Conservation (phyloP, 2,797 vertebrate genomes). For the Rousettus madagascariensis region DNA sequence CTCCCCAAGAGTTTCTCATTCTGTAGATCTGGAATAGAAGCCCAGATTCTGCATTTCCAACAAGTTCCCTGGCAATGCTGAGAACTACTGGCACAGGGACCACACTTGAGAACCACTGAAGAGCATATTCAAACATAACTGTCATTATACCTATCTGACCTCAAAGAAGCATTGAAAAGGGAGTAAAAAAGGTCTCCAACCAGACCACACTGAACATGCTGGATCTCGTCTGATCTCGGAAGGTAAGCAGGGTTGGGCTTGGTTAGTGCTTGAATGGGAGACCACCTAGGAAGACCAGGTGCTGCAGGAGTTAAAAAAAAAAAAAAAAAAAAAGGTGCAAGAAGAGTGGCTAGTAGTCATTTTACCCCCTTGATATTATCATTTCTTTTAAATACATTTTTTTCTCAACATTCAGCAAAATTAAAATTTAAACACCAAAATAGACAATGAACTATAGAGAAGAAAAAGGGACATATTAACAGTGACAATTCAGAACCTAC, state of each 20-base stretch:
- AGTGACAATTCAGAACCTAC: not conserved
- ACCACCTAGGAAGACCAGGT: too few relatives aligned
- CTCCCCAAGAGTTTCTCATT: not conserved
- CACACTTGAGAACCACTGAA: not conserved
- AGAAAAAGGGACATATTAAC: not conserved
- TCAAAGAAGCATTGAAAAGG: not conserved
- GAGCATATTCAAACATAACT: not conserved
- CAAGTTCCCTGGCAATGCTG: not conserved
- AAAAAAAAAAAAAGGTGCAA: not conserved
- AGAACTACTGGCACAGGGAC: not conserved
- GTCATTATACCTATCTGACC: not conserved
- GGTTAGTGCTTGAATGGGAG: too few relatives aligned
- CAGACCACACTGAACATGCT: too few relatives aligned
- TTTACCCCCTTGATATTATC: not conserved
- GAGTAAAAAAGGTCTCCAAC: not conserved
- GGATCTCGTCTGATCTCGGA: too few relatives aligned
- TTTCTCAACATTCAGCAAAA: not conserved
- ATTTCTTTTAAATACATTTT: not conserved
- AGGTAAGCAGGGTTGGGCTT: too few relatives aligned
- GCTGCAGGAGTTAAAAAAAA: not conserved
- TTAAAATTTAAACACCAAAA: conserved; percentile 3
- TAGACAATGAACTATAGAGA: not conserved
- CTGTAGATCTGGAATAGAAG: not conserved
- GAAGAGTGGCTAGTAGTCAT: not conserved
- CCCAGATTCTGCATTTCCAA: not conserved